phyloP scores from a whole-genome alignment of 1,140 invertebrate genomes.

The Lanistes nyassanus region DNA sequence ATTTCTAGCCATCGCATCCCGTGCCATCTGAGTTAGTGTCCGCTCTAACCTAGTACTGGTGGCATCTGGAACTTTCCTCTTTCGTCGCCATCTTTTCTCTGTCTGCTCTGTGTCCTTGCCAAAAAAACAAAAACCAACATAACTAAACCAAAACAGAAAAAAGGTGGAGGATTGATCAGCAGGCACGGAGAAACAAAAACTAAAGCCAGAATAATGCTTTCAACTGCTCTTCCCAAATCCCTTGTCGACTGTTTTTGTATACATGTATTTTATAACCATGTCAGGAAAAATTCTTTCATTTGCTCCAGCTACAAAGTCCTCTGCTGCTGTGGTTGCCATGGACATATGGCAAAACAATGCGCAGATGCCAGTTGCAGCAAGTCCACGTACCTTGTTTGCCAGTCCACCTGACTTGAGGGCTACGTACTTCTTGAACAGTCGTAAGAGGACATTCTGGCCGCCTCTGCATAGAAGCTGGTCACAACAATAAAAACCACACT shows the following conservation, averaged over 20 bases:
- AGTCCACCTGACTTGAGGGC: constrained; percentile 50
- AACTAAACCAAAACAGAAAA: no score
- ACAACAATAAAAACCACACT: constrained; percentile 5
- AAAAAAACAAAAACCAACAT: constrained; percentile 9
- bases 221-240: no score
- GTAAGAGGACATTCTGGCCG: constrained; percentile 69
- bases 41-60: not conserved
- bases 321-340: no score
- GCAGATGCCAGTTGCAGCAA: no score
- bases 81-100: constrained; percentile 24
- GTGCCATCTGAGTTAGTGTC: constrained; percentile 27
- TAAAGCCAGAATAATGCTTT: no score
- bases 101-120: not conserved
- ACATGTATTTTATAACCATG: no score
- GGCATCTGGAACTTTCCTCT: not conserved
- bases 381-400: constrained; percentile 30
- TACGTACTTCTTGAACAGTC: constrained; percentile 67
- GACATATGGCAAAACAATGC: constrained; percentile 1
- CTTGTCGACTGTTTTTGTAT: no score
- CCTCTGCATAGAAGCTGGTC: constrained; percentile 66
- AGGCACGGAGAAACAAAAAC: no score
- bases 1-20: not conserved
- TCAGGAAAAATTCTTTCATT: no score
- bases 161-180: no score
- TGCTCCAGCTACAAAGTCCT: no score